These are phyloP conservation scores for Punctoribates punctum DNA, from an alignment of 2,888 invertebrate genomes.

Conservation along the genomic window DNA sequence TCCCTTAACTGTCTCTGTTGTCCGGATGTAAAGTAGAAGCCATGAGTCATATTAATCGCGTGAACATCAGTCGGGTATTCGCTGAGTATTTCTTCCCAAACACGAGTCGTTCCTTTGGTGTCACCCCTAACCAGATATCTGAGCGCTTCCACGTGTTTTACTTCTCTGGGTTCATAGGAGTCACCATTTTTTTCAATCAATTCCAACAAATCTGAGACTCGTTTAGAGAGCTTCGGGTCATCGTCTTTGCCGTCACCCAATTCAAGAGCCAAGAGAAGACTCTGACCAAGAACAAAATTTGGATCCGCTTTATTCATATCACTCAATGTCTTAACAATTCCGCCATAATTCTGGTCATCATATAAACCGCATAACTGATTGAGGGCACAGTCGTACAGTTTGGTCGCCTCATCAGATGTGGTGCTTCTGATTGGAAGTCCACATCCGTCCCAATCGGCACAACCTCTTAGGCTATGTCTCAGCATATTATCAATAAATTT, in stretches of 20 bases:
- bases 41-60: conserved; percentile 56
- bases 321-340: conserved; percentile 53
- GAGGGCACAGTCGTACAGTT: conserved; percentile 56
- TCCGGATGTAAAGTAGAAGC: conserved; percentile 56
- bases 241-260: conserved; percentile 56
- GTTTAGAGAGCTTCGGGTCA: conserved; percentile 51
- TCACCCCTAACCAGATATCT: conserved; percentile 54
- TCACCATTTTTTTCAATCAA: conserved; percentile 49
- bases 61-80: conserved; percentile 56
- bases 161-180: conserved; percentile 50
- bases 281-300: conserved; percentile 57
- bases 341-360: conserved; percentile 55
- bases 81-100: conserved; percentile 56
- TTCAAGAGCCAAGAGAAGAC: conserved; percentile 55
- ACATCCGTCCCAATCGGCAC: conserved; percentile 47
- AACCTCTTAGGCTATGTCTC: background rate
- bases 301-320: conserved; percentile 55
- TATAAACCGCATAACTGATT: conserved; percentile 55
- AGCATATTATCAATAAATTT: no score
- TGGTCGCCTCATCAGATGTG: conserved; percentile 54
- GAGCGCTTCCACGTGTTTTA: conserved; percentile 55
- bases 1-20: conserved; percentile 53
- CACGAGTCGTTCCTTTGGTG: conserved; percentile 51
- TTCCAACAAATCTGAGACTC: conserved; percentile 51
- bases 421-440: conserved; percentile 51